Base-by-base conservation (phyloP, 2,888 invertebrate genomes). In the Leptopilina drosophilae region DNA sequence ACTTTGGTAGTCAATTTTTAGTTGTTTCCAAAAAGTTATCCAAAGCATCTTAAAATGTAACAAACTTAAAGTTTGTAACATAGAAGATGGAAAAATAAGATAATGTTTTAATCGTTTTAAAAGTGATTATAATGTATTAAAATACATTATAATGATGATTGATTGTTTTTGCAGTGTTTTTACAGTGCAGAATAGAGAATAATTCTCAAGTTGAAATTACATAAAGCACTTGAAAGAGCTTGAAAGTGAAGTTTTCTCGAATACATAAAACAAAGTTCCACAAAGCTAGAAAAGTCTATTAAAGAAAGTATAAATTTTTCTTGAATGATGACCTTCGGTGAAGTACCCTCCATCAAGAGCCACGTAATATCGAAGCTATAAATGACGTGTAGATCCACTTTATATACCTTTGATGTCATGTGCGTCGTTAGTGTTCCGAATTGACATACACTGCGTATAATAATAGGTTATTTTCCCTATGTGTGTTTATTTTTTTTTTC, bases 401-500 rank as follows among this genome's bases (percentile, higher is more conserved):
- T 69, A 69, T 14, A 69, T 14, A 46, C 42, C 42, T 42, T 56
- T 56, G 33, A n/a, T 73, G 73, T 56, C 33, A 56, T 73, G 33
- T 64, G 40, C 33, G 20, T 15, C n/a, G n/a, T 46, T 46, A 69
- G n/a, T 53, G 73, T 33, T n/a, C 73, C 33, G 26, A 33, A 53
- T 49, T 33, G 56, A 73, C n/a, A 8, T 33, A 8, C n/a, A 8
- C n/a, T 62, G 85, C 1, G 1, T 20, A 20, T 86, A 87, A 88
- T 88, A 87, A 87, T 88, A 84, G 86, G 49, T 49, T 49, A 12
- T 9, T 49, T 49, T 49, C 49, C 20, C 20, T 20, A 20, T 20
- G 20, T 20, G 20, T 12, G 42, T 42, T 78, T 83, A 84, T 85
- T 87, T 87, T 86, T 87, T 87, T 86, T 86, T 59, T 62, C 7